A percentile compares a stretch with the other conserved stretches of the same genome.
These are phyloP conservation scores for Cancer borealis DNA, from an alignment of 2,888 invertebrate species.

Conservation along the genomic window DNA sequence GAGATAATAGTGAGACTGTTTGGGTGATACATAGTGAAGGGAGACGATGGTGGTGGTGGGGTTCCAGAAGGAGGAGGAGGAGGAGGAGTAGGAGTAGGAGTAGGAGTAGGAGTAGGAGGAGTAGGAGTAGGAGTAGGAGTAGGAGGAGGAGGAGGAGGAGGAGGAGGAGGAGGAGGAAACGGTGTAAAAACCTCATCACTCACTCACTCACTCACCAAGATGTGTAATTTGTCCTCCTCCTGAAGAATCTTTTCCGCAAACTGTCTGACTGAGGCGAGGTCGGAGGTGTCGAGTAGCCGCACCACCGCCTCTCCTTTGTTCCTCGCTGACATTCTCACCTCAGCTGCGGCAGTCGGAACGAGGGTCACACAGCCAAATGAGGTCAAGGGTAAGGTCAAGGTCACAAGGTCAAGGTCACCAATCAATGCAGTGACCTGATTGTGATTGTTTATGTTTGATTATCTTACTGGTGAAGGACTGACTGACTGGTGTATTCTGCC, in stretches of 20 bases:
- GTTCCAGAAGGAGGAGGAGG: neutral
- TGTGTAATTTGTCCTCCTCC: slow-evolving; percentile 67
- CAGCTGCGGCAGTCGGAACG: neutral
- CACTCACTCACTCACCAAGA: slow-evolving; percentile 64
- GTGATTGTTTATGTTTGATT: too few relatives aligned
- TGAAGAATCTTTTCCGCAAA: slow-evolving; percentile 61
- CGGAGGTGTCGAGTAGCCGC: slow-evolving; percentile 62
- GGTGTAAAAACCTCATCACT: neutral
- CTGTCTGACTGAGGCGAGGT: slow-evolving; percentile 68
- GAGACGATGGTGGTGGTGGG: neutral
- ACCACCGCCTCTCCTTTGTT: slow-evolving; percentile 52
- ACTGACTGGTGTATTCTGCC: too few relatives aligned
- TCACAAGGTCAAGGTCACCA: neutral
- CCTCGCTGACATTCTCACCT: slow-evolving; percentile 41
- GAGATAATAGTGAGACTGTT: neutral
- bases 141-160: neutral
- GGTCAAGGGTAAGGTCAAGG: neutral
- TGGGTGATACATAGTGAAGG: neutral
- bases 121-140: neutral
- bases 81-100: neutral
- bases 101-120: neutral
- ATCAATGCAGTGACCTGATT: neutral
- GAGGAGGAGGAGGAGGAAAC: neutral
- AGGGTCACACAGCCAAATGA: neutral
- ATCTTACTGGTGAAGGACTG: too few relatives aligned